These are phyloP conservation scores for Silurus asotus DNA, from an alignment of 2,113 vertebrate genomes.

Conservation along the genomic window DNA sequence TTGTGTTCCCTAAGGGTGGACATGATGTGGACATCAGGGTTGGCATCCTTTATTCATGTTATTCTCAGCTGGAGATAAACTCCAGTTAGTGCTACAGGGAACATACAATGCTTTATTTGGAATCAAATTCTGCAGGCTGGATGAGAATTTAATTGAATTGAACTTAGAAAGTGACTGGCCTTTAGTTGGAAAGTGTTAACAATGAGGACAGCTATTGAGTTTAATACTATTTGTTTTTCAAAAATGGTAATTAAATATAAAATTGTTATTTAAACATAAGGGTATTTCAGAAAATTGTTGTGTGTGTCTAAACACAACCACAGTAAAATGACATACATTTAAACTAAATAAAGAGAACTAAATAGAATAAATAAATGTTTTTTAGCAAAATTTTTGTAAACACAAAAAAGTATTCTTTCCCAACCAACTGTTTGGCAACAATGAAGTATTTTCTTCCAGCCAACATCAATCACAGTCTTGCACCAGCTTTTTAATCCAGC, in stretches of 20 bases:
- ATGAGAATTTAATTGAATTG: conserved; percentile 62
- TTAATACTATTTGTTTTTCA: neutral
- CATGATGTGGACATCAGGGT: neutral
- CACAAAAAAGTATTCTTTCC: too few relatives aligned
- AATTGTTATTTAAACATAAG: neutral
- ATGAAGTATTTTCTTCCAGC: too few relatives aligned
- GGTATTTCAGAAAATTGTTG: neutral
- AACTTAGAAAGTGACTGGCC: conserved; percentile 70
- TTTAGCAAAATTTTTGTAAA: too few relatives aligned
- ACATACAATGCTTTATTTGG: conserved; percentile 41
- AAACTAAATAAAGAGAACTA: neutral
- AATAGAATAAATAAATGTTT: too few relatives aligned
- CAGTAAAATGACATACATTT: neutral
- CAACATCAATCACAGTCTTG: too few relatives aligned
- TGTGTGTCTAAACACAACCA: neutral
- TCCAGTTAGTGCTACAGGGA: conserved; percentile 57
- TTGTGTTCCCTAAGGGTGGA: neutral
- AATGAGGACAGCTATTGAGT: neutral
- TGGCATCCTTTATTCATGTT: conserved; percentile 60
- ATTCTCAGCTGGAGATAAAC: conserved; percentile 58
- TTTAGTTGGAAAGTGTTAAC: conserved; percentile 16
- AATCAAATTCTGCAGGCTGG: conserved; percentile 63
- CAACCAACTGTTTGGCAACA: too few relatives aligned
- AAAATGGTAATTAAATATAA: neutral
- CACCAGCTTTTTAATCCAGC: too few relatives aligned